These are phyloP conservation scores for Nasua narica DNA, from an alignment of 2,797 vertebrate species.

Conservation along the genomic window DNA sequence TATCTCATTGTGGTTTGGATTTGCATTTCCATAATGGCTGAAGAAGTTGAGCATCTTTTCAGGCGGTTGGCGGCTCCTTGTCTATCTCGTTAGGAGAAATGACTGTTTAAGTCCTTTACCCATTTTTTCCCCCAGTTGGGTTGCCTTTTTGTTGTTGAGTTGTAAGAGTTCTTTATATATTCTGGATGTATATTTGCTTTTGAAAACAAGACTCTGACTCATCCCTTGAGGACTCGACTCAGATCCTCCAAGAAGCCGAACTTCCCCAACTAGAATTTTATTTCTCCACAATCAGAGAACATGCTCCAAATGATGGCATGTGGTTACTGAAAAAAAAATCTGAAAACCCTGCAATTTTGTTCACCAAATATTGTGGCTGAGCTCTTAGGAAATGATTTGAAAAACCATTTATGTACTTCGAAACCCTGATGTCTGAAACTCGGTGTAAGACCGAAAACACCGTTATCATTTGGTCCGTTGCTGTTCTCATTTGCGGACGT, in stretches of 20 bases:
- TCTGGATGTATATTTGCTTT: neutral
- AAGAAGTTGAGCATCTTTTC: neutral
- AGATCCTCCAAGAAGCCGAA: neutral
- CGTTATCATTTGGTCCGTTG: constrained; percentile 42
- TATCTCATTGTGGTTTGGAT: neutral
- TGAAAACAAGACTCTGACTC: neutral
- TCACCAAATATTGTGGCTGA: neutral
- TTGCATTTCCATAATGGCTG: neutral
- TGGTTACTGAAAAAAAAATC: neutral
- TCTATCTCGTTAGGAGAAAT: constrained; percentile 12
- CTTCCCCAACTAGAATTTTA: neutral
- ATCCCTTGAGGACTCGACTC: neutral
- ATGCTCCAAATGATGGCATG: neutral
- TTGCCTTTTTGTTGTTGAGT: neutral
- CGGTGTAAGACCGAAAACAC: neutral
- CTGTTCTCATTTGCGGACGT: constrained; percentile 69
- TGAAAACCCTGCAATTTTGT: no score
- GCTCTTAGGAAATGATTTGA: constrained; percentile 34
- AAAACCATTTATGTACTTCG: neutral
- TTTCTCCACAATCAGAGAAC: neutral
- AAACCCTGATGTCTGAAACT: neutral
- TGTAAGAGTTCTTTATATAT: neutral
- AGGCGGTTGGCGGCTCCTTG: neutral
- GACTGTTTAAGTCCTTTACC: neutral
- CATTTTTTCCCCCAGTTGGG: neutral